phyloP scores from a whole-genome alignment of 1,140 invertebrate species.

The Phymorhynchus buccinoides region DNA sequence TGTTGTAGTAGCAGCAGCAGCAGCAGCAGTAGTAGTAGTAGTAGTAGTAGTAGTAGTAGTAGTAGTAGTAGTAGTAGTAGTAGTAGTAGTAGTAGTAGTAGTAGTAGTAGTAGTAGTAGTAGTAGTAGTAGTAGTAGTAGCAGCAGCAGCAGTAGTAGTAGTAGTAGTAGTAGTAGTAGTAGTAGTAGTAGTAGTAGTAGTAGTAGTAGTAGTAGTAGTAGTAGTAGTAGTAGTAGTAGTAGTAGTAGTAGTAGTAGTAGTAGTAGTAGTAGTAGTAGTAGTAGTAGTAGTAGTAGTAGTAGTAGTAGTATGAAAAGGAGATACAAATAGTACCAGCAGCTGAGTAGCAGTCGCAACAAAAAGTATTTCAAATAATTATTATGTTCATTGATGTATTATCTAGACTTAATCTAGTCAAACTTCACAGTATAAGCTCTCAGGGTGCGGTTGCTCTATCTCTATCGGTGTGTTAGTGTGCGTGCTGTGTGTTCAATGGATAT shows the following conservation, averaged over 20 bases:
- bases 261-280: not conserved
- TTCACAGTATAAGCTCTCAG: too few relatives aligned
- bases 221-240: not conserved
- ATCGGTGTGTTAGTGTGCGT: too few relatives aligned
- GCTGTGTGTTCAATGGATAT: too few relatives aligned
- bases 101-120: not conserved
- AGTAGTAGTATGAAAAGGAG: not conserved
- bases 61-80: not conserved
- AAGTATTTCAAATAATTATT: too few relatives aligned
- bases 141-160: slow-evolving; percentile 1
- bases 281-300: slow-evolving; percentile 2
- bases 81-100: not conserved
- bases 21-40: slow-evolving; percentile 1
- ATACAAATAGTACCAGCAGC: too few relatives aligned
- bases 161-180: not conserved
- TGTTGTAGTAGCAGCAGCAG: too few relatives aligned
- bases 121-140: not conserved
- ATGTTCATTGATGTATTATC: too few relatives aligned
- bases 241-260: not conserved
- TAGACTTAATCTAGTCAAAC: too few relatives aligned
- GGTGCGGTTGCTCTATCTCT: too few relatives aligned
- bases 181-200: not conserved
- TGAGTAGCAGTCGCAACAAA: too few relatives aligned
- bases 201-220: slow-evolving; percentile 1
- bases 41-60: not conserved